These are phyloP conservation scores for Aphaenogaster ashmeadi DNA, from an alignment of 1,140 invertebrate species.

Conservation along the genomic window DNA sequence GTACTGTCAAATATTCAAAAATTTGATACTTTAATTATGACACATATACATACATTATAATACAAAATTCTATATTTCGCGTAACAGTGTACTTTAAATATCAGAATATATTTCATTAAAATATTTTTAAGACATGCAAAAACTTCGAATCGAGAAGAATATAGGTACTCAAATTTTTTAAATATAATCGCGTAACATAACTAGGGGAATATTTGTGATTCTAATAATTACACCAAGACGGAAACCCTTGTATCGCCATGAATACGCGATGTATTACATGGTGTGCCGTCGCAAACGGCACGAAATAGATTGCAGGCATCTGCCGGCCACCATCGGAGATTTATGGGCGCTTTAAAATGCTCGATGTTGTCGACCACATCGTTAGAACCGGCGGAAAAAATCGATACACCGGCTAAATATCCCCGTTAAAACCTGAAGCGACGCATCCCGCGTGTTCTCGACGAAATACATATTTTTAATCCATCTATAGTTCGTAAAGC, in stretches of 20 bases:
- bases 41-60: background rate
- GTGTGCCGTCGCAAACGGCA: slow-evolving; percentile 7
- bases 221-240: background rate
- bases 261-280: slow-evolving; percentile 46
- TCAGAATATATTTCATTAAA: background rate
- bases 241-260: slow-evolving; percentile 14
- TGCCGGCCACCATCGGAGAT: slow-evolving; percentile 21
- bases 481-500: slow-evolving; percentile 19
- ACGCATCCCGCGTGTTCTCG: background rate
- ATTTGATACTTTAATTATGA: background rate
- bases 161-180: background rate
- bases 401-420: slow-evolving; percentile 44
- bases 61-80: background rate
- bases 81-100: background rate
- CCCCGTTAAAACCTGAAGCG: slow-evolving; percentile 28
- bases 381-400: slow-evolving; percentile 51
- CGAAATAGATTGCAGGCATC: slow-evolving; percentile 47
- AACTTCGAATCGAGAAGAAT: background rate
- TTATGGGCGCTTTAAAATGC: slow-evolving; percentile 52
- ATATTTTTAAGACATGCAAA: background rate
- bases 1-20: background rate
- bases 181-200: background rate
- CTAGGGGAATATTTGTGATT: slow-evolving; percentile 6
- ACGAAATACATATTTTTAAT: slow-evolving; percentile 16
- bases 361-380: slow-evolving; percentile 47